Evolutionary conservation across 2,797 vertebrate genomes (phyloP).

Genomic region (Brachymystax lenok): DNA sequence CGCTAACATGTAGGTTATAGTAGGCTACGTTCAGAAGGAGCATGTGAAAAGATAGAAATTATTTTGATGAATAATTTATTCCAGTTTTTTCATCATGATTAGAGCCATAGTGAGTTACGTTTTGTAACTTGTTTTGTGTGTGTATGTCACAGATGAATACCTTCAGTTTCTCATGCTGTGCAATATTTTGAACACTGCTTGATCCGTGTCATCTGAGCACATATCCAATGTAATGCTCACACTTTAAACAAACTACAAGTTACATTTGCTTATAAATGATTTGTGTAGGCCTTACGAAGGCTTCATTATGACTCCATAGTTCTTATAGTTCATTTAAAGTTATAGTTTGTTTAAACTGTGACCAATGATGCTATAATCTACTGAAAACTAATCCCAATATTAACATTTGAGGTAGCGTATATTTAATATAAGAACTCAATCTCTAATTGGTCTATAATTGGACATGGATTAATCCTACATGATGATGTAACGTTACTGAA

Average conservation of each 20-base stretch:
- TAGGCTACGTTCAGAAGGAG: conserved; percentile 27
- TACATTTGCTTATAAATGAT: background rate
- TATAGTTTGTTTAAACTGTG: background rate
- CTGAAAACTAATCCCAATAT: conserved; percentile 12
- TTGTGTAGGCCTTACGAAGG: background rate
- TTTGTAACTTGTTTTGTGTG: background rate
- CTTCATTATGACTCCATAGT: background rate
- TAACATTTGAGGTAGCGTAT: background rate
- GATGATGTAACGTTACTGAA: conserved; percentile 49
- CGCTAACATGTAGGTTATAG: conserved; percentile 37
- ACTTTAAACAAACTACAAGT: background rate
- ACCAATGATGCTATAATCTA: conserved; percentile 3
- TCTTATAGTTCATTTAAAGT: conserved; percentile 8
- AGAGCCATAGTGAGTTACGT: background rate
- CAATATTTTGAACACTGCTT: conserved; percentile 7
- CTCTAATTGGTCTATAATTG: conserved; percentile 22
- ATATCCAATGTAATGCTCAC: conserved; percentile 14
- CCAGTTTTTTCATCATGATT: background rate
- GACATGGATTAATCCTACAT: conserved; percentile 9
- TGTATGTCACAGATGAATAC: background rate
- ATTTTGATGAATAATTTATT: conserved; percentile 47
- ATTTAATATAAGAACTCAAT: conserved; percentile 2
- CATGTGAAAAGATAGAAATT: background rate
- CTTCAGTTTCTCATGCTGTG: conserved; percentile 1
- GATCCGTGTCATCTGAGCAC: conserved; percentile 44